These are phyloP conservation scores for Acanthosepion esculentum DNA, from an alignment of 2,888 invertebrate species.

Conservation along the genomic window DNA sequence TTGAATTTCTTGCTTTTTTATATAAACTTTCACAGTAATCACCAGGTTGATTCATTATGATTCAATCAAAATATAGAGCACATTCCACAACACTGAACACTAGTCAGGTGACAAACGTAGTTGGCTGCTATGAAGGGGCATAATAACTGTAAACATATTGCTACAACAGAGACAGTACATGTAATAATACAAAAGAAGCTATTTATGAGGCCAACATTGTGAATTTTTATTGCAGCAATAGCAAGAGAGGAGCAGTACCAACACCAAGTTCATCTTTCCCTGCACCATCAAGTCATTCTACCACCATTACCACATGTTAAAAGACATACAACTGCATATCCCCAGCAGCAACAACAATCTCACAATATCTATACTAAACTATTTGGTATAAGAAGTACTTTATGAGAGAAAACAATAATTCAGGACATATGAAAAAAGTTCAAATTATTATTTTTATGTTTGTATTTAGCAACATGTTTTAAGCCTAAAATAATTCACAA, in stretches of 20 bases:
- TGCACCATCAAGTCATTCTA: slow-evolving; percentile 34
- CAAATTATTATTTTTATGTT: neutral
- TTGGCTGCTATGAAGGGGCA: neutral
- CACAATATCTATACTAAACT: neutral
- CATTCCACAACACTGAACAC: slow-evolving; percentile 33
- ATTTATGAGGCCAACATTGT: neutral
- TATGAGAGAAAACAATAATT: neutral
- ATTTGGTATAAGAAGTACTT: neutral
- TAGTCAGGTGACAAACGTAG: slow-evolving; percentile 1
- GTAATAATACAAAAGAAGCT: slow-evolving; percentile 43
- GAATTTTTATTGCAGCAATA: slow-evolving; percentile 42
- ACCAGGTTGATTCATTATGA: neutral
- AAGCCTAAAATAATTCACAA: neutral
- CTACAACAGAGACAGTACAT: neutral
- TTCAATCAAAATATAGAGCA: neutral
- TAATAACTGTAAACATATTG: slow-evolving; percentile 18
- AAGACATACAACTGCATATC: slow-evolving; percentile 12
- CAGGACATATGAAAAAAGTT: neutral
- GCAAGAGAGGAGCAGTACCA: slow-evolving; percentile 38
- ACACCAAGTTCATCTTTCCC: slow-evolving; percentile 40
- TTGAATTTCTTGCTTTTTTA: neutral
- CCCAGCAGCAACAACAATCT: slow-evolving; percentile 44
- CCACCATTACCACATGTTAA: slow-evolving; percentile 1
- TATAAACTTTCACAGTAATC: neutral
- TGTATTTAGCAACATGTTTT: neutral